Evolutionary conservation across 2,113 vertebrate species (phyloP).

Genomic region (Pithys albifrons): DNA sequence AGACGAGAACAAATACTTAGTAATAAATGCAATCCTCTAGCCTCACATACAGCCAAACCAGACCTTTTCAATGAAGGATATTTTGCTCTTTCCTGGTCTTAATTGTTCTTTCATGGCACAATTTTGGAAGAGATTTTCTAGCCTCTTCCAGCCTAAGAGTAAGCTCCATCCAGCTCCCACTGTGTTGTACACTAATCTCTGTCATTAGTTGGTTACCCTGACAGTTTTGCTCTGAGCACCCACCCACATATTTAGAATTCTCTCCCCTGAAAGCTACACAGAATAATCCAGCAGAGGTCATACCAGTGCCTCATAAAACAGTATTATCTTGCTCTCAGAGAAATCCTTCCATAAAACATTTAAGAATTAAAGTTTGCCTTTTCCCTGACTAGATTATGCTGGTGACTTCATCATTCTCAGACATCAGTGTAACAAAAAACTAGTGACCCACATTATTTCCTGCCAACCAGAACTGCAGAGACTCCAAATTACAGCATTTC

Average conservation of each 20-base stretch:
- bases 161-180: neutral
- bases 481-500: neutral
- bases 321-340: neutral
- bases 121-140: neutral
- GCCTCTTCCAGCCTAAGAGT: neutral
- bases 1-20: neutral
- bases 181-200: neutral
- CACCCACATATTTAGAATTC: neutral
- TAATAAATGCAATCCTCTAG: neutral
- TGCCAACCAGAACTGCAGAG: neutral
- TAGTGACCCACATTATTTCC: neutral
- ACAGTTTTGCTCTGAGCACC: neutral
- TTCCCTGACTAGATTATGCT: neutral
- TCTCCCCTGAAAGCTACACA: neutral
- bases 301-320: neutral
- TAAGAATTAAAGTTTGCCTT: neutral
- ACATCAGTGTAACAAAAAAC: neutral
- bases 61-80: neutral
- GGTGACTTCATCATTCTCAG: neutral
- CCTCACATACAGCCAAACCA: neutral
- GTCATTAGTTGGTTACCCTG: neutral
- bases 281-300: constrained; percentile 32
- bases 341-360: neutral
- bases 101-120: neutral
- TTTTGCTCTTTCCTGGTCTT: neutral